Evolutionary conservation across 2,113 vertebrate species (phyloP).

Genomic region (Motacilla alba): DNA sequence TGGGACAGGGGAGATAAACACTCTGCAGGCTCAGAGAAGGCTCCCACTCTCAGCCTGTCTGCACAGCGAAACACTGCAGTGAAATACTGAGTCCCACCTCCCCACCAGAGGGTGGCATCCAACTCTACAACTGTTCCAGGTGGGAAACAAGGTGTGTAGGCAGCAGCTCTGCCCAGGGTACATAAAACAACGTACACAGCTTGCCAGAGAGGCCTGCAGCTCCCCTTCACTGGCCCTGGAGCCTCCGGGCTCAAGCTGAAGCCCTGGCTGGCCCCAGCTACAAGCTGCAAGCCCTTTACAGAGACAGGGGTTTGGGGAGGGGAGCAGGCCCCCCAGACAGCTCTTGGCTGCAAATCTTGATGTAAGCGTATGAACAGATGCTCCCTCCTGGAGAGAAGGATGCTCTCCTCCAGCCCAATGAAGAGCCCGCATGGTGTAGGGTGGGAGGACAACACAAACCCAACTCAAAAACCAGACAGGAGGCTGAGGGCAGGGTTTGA

Average conservation of each 20-base stretch:
- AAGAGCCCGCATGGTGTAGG: background rate
- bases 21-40: background rate
- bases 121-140: background rate
- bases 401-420: background rate
- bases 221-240: constrained; percentile 20
- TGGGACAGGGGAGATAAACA: background rate
- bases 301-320: background rate
- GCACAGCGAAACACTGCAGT: background rate
- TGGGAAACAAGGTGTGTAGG: background rate
- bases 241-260: background rate
- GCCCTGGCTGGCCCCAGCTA: background rate
- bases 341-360: background rate
- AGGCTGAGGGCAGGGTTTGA: background rate
- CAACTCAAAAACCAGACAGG: background rate
- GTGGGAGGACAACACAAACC: background rate
- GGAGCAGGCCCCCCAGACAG: background rate
- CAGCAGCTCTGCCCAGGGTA: background rate
- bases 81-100: constrained; percentile 10
- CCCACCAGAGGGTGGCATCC: background rate
- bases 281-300: background rate
- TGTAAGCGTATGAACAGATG: background rate
- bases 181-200: background rate
- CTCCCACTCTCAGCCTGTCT: background rate
- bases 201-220: background rate
- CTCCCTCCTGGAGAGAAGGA: background rate